These are phyloP conservation scores for Hirundichthys speculiger DNA, from an alignment of 2,113 vertebrate species.

Conservation along the genomic window DNA sequence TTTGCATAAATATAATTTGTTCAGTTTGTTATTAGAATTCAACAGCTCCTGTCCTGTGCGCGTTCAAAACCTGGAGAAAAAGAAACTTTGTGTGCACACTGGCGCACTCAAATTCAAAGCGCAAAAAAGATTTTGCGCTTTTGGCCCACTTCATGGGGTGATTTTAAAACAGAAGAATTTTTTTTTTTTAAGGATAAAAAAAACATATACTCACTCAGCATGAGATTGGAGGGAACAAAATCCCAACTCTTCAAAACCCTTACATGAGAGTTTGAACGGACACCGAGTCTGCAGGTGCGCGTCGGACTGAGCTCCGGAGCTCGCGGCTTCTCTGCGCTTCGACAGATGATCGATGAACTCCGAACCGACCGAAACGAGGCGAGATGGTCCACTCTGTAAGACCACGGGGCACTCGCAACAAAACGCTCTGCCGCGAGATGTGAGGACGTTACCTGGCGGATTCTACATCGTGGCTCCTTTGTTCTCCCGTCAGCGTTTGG, in stretches of 20 bases:
- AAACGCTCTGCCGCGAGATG: background rate
- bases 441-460: background rate
- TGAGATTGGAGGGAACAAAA: conserved; percentile 7
- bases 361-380: conserved; percentile 19
- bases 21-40: background rate
- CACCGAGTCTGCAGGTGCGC: conserved; percentile 18
- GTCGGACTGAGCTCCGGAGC: conserved; percentile 26
- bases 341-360: conserved; percentile 25
- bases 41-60: too few species aligned
- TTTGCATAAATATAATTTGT: background rate
- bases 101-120: too few species aligned
- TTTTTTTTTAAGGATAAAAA: background rate
- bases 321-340: conserved; percentile 28
- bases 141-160: background rate
- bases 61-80: too few species aligned
- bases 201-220: conserved; percentile 50
- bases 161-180: too few species aligned
- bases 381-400: background rate
- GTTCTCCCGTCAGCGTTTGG: conserved; percentile 28
- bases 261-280: conserved; percentile 14
- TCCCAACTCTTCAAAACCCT: conserved; percentile 22
- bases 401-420: background rate
- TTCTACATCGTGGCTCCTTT: conserved; percentile 61
- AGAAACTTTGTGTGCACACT: background rate
- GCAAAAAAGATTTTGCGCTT: background rate